Conservation (phyloP, 1,140 invertebrate species). For the Riptortus pedestris region DNA sequence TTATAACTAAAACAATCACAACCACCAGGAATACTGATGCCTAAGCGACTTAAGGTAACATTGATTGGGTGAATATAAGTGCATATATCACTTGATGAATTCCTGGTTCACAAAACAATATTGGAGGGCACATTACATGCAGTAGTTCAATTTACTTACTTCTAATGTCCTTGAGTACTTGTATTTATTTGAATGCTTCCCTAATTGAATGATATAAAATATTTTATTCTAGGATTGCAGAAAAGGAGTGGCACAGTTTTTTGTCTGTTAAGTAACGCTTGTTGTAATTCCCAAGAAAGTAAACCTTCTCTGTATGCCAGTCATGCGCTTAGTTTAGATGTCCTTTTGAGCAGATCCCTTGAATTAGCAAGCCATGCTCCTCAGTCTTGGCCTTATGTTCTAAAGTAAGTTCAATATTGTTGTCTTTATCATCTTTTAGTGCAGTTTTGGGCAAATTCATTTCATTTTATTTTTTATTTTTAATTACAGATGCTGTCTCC, state of each 20-base stretch:
- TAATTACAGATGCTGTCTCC: constrained; percentile 56
- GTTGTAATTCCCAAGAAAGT: constrained; percentile 23
- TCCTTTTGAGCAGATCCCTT: constrained; percentile 64
- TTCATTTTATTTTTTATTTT: constrained; percentile 10
- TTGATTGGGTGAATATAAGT: no score
- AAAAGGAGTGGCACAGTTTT: constrained; percentile 73
- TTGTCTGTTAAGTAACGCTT: constrained; percentile 59
- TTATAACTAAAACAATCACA: no score
- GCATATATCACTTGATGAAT: no score
- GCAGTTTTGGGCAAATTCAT: no score
- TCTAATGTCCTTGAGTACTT: no score
- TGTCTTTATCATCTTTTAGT: background rate
- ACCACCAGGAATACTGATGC: no score
- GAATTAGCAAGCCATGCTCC: constrained; percentile 82
- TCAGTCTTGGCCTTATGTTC: constrained; percentile 88
- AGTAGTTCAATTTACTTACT: no score
- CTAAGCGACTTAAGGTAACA: no score
- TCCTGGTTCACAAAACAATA: no score
- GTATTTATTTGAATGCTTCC: no score
- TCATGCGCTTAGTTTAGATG: constrained; percentile 82
- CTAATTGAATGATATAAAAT: no score
- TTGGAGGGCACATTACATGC: no score
- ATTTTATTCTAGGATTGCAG: constrained; percentile 61
- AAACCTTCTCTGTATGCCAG: constrained; percentile 44
- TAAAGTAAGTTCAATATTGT: constrained; percentile 49